Evolutionary conservation across 2,113 vertebrate species (phyloP), one percentile per base, ranked within the genome.

Genomic region (Podilymbus podiceps): DNA sequence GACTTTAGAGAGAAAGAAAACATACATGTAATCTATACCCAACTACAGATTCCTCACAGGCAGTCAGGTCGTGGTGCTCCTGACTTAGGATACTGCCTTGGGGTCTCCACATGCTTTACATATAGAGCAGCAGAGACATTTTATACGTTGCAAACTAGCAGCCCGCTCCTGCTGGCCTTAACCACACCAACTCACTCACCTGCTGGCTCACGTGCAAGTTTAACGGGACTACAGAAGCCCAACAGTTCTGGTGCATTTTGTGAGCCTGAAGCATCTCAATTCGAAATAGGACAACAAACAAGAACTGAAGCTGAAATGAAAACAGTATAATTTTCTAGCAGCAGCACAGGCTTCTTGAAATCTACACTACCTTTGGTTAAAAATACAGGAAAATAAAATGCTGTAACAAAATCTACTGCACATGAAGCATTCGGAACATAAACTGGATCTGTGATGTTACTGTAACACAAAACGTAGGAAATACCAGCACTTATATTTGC

Each of bases 241-340:
- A 59, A 52, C 22, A 28, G n/a, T 42, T 73, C 46, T 0, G 0
- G 28, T 7, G 8, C 6, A 19, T 49, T 74, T 85, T 55, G 12
- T 62, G 68, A 71, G 66, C 18, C 38, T 76, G 81, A 73, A 67
- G 47, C 5, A 47, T 20, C 47, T 60, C 33, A 63, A 2, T 47
- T 55, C n/a, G 35, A 67, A 76, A 50, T 1, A 58, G 12, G 38
- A 20, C 56, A 56, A 31, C 4, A 46, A 94, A 47, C 6, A 68
- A 87, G 40, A 75, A 56, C 42, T 22, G 42, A 73, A 71, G n/a
- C 17, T 86, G 59, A 62, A 52, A 52, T 17, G 8, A 49, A 89
- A 87, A 17, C 21, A 35, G 14, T 49, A 2, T 28, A 3, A 56
- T 90, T 69, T 53, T 30, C 27, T 60, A 68, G 44, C 42, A 69